Percentiles rank a stretch among this genome's conserved stretches.
These are phyloP conservation scores for Psephotus haematonotus DNA, from an alignment of 2,113 vertebrate genomes.

Conservation along the genomic window DNA sequence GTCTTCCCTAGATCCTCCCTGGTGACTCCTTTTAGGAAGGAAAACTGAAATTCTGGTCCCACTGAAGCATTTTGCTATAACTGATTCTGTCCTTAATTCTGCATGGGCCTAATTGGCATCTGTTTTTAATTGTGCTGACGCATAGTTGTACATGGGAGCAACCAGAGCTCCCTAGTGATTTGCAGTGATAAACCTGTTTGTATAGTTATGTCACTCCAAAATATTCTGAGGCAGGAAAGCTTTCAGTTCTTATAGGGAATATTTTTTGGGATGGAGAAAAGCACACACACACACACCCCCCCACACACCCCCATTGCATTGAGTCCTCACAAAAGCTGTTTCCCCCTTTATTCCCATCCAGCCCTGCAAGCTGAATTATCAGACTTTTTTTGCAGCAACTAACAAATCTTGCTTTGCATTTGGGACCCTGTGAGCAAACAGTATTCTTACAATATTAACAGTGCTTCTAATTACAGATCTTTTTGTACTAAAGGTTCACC, in stretches of 20 bases:
- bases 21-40: not conserved
- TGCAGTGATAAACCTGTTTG: not conserved
- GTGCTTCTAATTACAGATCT: not conserved
- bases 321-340: not conserved
- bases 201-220: not conserved
- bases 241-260: not conserved
- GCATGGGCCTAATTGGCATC: not conserved
- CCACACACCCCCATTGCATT: accelerated
- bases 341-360: not conserved
- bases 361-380: not conserved
- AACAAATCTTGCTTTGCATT: not conserved
- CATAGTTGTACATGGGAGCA: not conserved
- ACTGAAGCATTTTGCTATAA: not conserved
- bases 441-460: not conserved
- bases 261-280: not conserved
- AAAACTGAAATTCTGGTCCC: not conserved
- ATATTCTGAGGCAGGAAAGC: not conserved
- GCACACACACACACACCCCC: not conserved
- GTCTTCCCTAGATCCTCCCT: not conserved
- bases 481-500: not conserved
- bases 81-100: not conserved
- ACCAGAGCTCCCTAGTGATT: not conserved
- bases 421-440: not conserved
- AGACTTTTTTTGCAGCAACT: not conserved
- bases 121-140: not conserved